Percentiles rank a stretch among this genome's conserved stretches.
Evolutionary conservation across 92 coral and sea anemone species (phyloP).

Genomic region (Palythoa heliodiscus): DNA sequence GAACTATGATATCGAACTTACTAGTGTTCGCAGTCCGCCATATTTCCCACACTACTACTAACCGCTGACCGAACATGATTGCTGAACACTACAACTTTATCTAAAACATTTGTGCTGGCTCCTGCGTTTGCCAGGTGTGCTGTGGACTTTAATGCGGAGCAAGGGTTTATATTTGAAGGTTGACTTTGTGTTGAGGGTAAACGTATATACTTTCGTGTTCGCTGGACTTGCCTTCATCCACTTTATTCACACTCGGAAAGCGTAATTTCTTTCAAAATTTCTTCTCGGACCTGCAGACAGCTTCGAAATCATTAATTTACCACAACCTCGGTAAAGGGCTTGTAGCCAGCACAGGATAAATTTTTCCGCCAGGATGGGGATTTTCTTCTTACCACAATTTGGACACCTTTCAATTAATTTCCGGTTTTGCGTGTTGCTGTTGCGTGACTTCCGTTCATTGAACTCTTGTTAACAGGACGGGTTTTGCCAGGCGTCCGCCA

Average conservation of each 20-base stretch:
- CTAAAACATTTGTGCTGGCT: not conserved
- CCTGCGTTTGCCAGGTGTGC: not conserved
- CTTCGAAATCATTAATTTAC: conserved; percentile 52
- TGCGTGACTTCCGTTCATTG: no score
- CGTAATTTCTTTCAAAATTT: not conserved
- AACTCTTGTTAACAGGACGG: no score
- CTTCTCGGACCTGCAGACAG: conserved; percentile 39
- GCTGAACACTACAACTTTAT: not conserved
- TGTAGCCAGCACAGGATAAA: not conserved
- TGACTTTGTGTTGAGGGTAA: conserved; percentile 14
- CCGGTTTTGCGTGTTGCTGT: not conserved
- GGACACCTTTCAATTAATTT: conserved; percentile 45
- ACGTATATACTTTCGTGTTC: conserved; percentile 18
- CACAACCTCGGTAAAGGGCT: conserved; percentile 45
- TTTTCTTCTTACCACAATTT: conserved; percentile 39
- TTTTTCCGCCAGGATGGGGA: conserved; percentile 48
- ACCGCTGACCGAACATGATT: no score
- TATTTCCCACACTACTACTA: no score
- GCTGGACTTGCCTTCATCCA: conserved; percentile 26
- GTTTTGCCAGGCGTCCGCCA: no score
- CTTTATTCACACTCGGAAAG: conserved; percentile 16
- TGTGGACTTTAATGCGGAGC: conserved; percentile 15
- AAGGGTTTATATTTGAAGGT: conserved; percentile 6
- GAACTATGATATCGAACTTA: no score
- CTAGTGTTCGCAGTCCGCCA: no score